phyloP scores from a whole-genome alignment of 2,113 vertebrate genomes.

The Mionectes macconnelli region DNA sequence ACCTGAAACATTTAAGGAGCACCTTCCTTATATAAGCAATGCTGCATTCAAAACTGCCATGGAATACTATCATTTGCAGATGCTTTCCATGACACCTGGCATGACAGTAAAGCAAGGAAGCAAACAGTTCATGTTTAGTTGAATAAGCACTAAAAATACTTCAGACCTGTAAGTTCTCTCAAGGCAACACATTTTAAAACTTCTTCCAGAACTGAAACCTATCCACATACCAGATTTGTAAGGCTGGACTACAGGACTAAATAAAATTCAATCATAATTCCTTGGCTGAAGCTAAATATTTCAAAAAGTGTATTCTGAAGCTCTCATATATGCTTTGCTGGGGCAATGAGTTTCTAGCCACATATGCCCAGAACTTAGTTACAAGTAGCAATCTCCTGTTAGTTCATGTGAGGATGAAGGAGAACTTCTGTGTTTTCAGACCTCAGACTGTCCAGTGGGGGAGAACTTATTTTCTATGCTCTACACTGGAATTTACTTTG shows the following conservation, averaged over 20 bases:
- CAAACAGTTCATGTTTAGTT: neutral
- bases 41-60: neutral
- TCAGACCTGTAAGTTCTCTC: neutral
- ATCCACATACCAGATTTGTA: neutral
- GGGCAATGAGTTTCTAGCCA: neutral
- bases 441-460: neutral
- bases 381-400: neutral
- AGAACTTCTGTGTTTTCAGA: neutral
- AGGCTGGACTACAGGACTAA: neutral
- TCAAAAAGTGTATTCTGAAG: neutral
- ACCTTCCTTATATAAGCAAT: neutral
- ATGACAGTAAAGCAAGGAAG: neutral
- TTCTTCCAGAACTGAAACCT: neutral
- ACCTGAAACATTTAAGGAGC: neutral
- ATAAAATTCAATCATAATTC: neutral
- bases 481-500: neutral
- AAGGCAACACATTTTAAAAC: neutral
- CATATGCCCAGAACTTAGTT: neutral
- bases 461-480: neutral
- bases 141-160: neutral
- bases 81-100: neutral
- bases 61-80: neutral
- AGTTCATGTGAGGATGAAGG: neutral
- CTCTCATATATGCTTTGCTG: neutral
- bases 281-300: neutral